Evolutionary conservation across 2,888 invertebrate genomes (phyloP).

Genomic region (Zhengitettix transpicula): DNA sequence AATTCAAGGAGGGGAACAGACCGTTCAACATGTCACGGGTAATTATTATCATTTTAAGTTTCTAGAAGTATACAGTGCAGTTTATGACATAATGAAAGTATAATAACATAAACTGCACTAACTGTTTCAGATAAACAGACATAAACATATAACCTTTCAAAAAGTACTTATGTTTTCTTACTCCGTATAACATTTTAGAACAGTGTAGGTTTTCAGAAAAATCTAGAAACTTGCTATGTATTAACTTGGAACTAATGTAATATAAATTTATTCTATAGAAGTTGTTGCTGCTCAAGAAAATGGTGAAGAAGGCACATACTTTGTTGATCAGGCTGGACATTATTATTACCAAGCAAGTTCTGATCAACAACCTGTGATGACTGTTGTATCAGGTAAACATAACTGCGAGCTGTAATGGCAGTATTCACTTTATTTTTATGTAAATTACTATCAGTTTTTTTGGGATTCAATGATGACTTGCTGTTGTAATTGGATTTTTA

Average conservation of each 20-base stretch:
- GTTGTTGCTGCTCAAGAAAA: constrained; percentile 21
- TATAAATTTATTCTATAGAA: constrained; percentile 1
- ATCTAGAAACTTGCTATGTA: too few relatives aligned
- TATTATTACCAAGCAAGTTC: constrained; percentile 65
- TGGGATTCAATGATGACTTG: constrained; percentile 3
- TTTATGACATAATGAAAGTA: background rate
- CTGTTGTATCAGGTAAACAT: constrained; percentile 33
- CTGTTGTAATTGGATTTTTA: background rate
- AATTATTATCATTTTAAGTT: constrained; percentile 10
- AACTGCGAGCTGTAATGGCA: background rate
- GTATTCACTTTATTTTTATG: background rate
- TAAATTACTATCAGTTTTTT: background rate
- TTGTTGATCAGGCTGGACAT: constrained; percentile 64
- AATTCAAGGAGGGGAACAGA: constrained; percentile 39
- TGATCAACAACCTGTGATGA: constrained; percentile 44
- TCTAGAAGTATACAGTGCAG: background rate
- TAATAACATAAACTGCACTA: too few relatives aligned
- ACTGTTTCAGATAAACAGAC: background rate
- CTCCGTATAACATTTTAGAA: too few relatives aligned
- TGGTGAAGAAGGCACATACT: constrained; percentile 52
- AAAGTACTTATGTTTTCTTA: too few relatives aligned
- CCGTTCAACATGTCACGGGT: constrained; percentile 25
- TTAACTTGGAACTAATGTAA: too few relatives aligned
- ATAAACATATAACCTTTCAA: too few relatives aligned
- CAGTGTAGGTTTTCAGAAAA: too few relatives aligned